phyloP scores from a whole-genome alignment of 1,140 invertebrate genomes.

The Cherax quadricarinatus region DNA sequence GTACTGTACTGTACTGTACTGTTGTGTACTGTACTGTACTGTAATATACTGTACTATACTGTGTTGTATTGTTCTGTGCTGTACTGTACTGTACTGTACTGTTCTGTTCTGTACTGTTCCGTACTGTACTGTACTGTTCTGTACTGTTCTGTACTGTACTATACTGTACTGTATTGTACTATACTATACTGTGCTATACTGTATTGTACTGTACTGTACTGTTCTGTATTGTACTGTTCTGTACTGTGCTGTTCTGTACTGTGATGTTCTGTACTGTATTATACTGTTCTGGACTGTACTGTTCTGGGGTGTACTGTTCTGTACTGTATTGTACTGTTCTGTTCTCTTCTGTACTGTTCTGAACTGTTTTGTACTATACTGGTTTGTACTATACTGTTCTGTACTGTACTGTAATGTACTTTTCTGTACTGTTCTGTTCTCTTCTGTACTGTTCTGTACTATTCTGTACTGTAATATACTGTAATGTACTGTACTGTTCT shows the following conservation, averaged over 20 bases:
- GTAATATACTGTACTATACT: too few species aligned
- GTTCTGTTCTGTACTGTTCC: slow-evolving; percentile 72
- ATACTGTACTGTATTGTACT: neutral
- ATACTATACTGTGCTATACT: neutral
- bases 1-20: slow-evolving; percentile 73
- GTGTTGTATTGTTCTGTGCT: neutral
- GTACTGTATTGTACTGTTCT: slow-evolving; percentile 8
- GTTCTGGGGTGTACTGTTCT: neutral
- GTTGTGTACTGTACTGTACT: too few species aligned
- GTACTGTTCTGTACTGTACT: neutral
- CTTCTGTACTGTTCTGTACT: slow-evolving; percentile 32
- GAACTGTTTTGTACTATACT: slow-evolving; percentile 26
- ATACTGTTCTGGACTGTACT: slow-evolving; percentile 1
- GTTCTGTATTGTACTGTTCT: slow-evolving; percentile 7
- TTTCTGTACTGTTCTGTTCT: slow-evolving; percentile 23
- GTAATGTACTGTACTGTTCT: too few species aligned
- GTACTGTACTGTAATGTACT: slow-evolving; percentile 2
- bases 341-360: slow-evolving; percentile 32
- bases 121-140: slow-evolving; percentile 39
- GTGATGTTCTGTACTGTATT: slow-evolving; percentile 1
- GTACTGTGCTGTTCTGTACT: slow-evolving; percentile 7
- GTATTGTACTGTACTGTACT: slow-evolving; percentile 14
- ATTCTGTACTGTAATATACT: too few species aligned
- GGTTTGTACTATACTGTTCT: slow-evolving; percentile 10
- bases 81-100: slow-evolving; percentile 71